A percentile compares a stretch with the other conserved stretches of the same genome.
Conservation (phyloP, 2,797 vertebrate genomes). For the Myotis daubentonii region DNA sequence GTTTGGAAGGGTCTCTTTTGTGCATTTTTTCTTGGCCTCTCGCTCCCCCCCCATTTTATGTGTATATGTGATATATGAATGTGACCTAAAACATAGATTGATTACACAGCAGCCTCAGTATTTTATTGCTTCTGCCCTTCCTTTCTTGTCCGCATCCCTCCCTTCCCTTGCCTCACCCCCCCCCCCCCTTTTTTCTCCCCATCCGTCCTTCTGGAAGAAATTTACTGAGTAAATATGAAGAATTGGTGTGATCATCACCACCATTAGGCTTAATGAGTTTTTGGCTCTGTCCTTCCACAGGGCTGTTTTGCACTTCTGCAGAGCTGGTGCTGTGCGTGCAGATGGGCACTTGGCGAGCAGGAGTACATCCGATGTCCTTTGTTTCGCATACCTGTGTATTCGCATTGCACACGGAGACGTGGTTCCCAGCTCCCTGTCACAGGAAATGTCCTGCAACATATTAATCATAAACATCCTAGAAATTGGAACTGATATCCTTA, state of each 20-base stretch:
- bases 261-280: not conserved
- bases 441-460: conserved; percentile 60
- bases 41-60: not conserved
- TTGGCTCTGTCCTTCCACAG: not conserved
- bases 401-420: not conserved
- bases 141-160: not conserved
- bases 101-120: not conserved
- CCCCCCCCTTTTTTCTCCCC: too few species aligned
- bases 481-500: conserved; percentile 59
- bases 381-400: not conserved
- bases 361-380: not conserved
- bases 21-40: not conserved
- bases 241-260: conserved; percentile 32
- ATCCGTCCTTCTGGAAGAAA: conserved; percentile 43
- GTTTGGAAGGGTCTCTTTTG: not conserved
- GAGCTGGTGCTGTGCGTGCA: not conserved
- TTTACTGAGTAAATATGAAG: conserved; percentile 33
- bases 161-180: not conserved
- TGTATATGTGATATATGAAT: not conserved
- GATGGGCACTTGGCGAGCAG: not conserved
- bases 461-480: conserved; percentile 62
- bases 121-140: not conserved
- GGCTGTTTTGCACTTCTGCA: not conserved
- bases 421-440: not conserved
- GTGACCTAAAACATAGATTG: not conserved